Percentiles rank a stretch among this genome's conserved stretches.
phyloP scores from a whole-genome alignment of 2,797 vertebrate species.

The Acrocephalus scirpaceus region DNA sequence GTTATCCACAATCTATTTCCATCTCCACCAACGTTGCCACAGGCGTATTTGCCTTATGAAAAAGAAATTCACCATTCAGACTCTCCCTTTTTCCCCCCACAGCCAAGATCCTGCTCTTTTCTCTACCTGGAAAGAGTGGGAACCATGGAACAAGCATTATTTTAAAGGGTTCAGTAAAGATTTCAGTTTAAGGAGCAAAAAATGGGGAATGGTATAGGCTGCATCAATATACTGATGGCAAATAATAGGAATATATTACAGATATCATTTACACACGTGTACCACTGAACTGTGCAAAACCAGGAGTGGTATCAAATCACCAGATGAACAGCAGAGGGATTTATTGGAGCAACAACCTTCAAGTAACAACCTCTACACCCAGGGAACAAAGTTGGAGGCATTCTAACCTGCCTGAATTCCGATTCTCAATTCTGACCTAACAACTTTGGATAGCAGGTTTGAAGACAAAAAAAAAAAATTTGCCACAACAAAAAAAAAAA shows the following conservation, averaged over 20 bases:
- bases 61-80: neutral
- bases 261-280: neutral
- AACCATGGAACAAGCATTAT: rapidly evolving
- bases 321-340: neutral
- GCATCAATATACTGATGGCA: neutral
- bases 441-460: neutral
- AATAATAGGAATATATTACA: neutral
- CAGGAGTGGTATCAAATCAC: neutral
- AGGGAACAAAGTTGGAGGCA: neutral
- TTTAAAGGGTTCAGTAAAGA: neutral
- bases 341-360: neutral
- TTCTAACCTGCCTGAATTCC: neutral
- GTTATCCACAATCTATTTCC: neutral
- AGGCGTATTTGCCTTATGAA: neutral
- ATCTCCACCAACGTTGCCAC: neutral
- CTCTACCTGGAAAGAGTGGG: neutral
- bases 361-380: neutral
- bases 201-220: neutral
- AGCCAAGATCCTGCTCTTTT: neutral
- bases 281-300: neutral
- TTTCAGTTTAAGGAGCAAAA: neutral
- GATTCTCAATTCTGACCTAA: neutral
- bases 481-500: neutral
- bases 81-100: rapidly evolving
- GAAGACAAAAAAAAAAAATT: rapidly evolving